Conservation (phyloP, 2,113 vertebrate genomes). For the Ia io region DNA sequence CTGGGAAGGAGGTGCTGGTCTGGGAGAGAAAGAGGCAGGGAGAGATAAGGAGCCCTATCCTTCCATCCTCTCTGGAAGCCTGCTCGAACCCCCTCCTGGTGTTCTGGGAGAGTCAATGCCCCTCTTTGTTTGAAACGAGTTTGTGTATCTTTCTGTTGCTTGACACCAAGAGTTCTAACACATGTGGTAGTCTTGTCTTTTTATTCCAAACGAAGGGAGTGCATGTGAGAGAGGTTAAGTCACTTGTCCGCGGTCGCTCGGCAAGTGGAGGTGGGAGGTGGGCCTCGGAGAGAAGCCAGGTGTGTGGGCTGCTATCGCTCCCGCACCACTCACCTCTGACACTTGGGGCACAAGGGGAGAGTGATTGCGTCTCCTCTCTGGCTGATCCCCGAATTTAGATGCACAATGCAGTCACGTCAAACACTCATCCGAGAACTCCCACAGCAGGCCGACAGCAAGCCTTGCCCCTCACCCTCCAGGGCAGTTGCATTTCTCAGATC, state of each 20-base stretch:
- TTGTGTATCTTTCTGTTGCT: background rate
- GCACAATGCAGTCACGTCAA: accelerated
- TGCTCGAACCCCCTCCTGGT: background rate
- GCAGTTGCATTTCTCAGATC: slow-evolving; percentile 6
- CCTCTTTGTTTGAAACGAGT: background rate
- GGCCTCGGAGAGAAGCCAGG: background rate
- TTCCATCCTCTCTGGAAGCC: background rate
- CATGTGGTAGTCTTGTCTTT: background rate
- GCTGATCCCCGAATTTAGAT: background rate
- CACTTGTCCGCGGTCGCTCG: background rate
- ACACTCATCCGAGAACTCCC: background rate
- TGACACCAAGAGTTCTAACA: background rate
- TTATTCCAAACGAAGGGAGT: background rate
- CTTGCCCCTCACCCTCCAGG: background rate
- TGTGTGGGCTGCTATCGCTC: background rate
- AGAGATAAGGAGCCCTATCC: background rate
- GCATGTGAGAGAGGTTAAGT: background rate
- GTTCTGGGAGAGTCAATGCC: background rate
- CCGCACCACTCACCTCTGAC: background rate
- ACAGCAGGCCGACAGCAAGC: background rate
- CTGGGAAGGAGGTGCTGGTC: background rate
- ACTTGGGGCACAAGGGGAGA: background rate
- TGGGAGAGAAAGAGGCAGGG: background rate
- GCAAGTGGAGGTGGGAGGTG: too few relatives aligned
- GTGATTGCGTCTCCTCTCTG: background rate